phyloP scores from a whole-genome alignment of 2,797 vertebrate species.

The Mormyrops attenuatus region DNA sequence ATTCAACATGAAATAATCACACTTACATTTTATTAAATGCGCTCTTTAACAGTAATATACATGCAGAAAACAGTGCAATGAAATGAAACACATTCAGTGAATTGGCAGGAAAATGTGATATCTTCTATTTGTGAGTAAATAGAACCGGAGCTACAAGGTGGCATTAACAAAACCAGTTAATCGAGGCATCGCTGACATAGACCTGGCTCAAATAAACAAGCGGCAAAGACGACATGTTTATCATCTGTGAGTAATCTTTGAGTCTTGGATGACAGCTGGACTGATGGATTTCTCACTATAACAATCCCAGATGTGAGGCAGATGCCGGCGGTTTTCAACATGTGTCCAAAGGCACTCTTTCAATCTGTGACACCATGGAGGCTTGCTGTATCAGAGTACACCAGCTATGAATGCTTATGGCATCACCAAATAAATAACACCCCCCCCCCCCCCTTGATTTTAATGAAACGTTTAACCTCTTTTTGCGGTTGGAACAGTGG shows the following conservation, averaged over 20 bases:
- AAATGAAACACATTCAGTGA: neutral
- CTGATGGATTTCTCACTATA: slow-evolving; percentile 14
- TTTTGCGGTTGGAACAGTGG: slow-evolving; percentile 4
- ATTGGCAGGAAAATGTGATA: neutral
- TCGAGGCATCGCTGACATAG: neutral
- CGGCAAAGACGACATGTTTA: neutral
- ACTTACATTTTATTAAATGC: neutral
- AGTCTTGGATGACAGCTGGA: neutral
- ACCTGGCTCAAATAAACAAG: neutral
- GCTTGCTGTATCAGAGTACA: neutral
- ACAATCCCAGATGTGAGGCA: slow-evolving; percentile 21
- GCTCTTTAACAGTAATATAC: neutral
- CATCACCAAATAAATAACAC: neutral
- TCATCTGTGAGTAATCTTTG: slow-evolving; percentile 1
- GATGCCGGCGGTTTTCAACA: neutral
- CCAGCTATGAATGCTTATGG: neutral
- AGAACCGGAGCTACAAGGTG: neutral
- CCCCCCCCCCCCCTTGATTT: neutral
- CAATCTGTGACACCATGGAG: neutral
- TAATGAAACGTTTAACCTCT: neutral
- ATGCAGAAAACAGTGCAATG: neutral
- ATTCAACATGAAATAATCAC: neutral
- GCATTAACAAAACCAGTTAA: neutral
- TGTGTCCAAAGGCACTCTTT: neutral
- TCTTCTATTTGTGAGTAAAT: neutral